Evolutionary conservation across 2,113 vertebrate genomes (phyloP).

Genomic region (Atrichornis clamosus): DNA sequence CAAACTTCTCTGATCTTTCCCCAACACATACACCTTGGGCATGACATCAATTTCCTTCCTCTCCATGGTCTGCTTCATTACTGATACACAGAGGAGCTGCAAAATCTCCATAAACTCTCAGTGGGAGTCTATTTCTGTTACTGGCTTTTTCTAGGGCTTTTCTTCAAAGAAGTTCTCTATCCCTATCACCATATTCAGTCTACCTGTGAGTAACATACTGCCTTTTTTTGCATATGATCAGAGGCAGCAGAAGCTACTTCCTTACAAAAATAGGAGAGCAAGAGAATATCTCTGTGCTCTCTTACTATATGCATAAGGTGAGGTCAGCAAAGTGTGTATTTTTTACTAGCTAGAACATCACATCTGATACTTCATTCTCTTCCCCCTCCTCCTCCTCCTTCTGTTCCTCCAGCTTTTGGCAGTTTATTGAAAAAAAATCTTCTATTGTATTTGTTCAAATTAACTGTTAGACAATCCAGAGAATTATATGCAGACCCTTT

Average conservation of each 20-base stretch:
- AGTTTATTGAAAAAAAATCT: not conserved
- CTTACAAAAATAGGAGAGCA: not conserved
- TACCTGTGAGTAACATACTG: not conserved
- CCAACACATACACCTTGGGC: not conserved
- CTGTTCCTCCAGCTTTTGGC: not conserved
- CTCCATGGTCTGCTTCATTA: not conserved
- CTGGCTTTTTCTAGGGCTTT: not conserved
- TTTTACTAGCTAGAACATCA: not conserved
- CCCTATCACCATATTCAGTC: not conserved
- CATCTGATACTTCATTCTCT: not conserved
- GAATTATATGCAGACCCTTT: not conserved
- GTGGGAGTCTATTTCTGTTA: not conserved
- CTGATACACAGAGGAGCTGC: not conserved
- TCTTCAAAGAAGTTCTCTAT: constrained; percentile 2
- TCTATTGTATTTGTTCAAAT: not conserved
- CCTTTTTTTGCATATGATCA: not conserved
- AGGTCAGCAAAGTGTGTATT: not conserved
- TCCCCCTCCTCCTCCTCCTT: not conserved
- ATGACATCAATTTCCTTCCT: not conserved
- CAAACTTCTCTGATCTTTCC: not conserved
- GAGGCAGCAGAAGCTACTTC: not conserved
- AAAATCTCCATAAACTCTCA: not conserved
- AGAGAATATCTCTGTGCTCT: not conserved
- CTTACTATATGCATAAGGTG: not conserved
- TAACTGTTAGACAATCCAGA: not conserved